phyloP scores from a whole-genome alignment of 2,888 invertebrate genomes.

The Cephalotes varians region DNA sequence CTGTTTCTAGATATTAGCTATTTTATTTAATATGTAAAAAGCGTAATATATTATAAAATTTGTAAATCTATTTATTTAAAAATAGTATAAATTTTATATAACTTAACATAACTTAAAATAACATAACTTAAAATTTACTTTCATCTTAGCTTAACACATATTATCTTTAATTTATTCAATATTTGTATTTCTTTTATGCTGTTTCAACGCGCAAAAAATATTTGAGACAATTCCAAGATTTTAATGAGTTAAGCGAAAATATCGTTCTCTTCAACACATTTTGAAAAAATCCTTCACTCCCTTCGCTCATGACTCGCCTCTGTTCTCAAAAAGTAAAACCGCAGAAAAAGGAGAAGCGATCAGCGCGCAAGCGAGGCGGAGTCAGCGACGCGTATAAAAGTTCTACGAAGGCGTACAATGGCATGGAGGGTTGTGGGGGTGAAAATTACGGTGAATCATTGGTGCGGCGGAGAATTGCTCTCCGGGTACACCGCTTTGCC shows the following conservation, averaged over 20 bases:
- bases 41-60: neutral
- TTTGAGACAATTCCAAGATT: neutral
- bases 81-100: neutral
- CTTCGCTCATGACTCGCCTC: constrained; percentile 32
- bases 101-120: neutral
- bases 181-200: neutral
- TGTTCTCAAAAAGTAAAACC: constrained; percentile 9
- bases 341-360: constrained; percentile 5
- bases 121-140: too few species aligned
- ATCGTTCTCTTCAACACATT: constrained; percentile 55
- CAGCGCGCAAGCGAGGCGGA: neutral
- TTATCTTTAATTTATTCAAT: neutral
- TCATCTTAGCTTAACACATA: neutral
- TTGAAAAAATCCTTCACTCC: constrained; percentile 45
- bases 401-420: constrained; percentile 57
- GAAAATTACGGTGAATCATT: constrained; percentile 69
- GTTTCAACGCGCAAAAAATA: neutral
- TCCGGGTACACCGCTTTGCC: constrained; percentile 55
- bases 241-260: constrained; percentile 27
- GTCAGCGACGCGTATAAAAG: constrained; percentile 67
- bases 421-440: constrained; percentile 52
- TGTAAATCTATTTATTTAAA: neutral
- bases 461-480: constrained; percentile 39
- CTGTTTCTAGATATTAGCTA: neutral
- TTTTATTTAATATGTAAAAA: neutral